Evolutionary conservation across 2,797 vertebrate species (phyloP), one percentile per base, ranked within the genome.

Genomic region (Pyrocephalus nanus): DNA sequence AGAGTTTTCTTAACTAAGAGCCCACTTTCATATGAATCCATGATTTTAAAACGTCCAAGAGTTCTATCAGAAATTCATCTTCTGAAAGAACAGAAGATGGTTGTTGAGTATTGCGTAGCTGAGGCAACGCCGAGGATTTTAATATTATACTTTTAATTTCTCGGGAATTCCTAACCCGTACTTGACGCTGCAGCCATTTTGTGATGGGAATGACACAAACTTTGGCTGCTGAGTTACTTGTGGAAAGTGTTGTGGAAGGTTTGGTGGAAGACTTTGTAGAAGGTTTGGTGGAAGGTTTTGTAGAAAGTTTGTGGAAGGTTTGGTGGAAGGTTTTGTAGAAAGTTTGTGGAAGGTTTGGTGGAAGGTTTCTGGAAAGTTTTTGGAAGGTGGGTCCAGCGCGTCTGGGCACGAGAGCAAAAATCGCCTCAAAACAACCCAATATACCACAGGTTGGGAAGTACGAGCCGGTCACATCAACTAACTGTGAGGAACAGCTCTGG

Each of bases 391-490:
- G 10, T 47, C 15, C 34, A 20, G 30, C 11, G 10, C 0, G 5
- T 19, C 5, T 3, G n/a, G 36, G 7, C 9, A 4, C 21, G 12
- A 0, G 11, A 83, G 55, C 51, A 69, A 48, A 57, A 92, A 78
- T 7, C 10, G 9, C 40, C 58, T n/a, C 27, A 34, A 10, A 73
- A 47, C 17, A 83, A 1, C 42, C 27, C 27, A 11, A 0, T 11
- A 12, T 3, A 6, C 16, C 7, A 1, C 25, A 57, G 12, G 12
- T 18, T 47, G 23, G 14, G 7, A 74, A 67, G 4, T 4, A 22
- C 0, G 0, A 6, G 16, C 40, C 17, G 3, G 5, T 36, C 6
- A 4, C 2, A 0, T n/a, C 21, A 54, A 23, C 2, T 7, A 2
- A 15, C 30, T 45, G 36, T 9, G n/a, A 72, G 17, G 19, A 65